Evolutionary conservation across 92 coral and sea anemone genomes (phyloP), one percentile per base, ranked within the genome.

Genomic region (Porites cylindrica): DNA sequence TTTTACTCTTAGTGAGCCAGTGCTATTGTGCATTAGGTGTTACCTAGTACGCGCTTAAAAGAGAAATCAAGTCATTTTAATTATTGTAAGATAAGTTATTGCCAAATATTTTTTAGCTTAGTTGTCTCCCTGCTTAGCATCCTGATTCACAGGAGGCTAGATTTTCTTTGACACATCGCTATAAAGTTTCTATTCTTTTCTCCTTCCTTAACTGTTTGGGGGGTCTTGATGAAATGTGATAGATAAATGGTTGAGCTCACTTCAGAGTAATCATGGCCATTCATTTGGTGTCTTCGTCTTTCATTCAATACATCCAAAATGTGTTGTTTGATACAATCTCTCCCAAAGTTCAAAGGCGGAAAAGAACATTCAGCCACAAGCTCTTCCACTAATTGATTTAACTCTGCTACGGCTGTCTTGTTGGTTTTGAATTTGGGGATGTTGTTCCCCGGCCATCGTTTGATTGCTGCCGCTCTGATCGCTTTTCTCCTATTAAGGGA

Each of bases 361-460:
- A 76, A 85, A 0, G 67, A 75, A 7, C 89, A 85, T 3, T 66
- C 83, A 6, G 47, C 0, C 13, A 51, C 70, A 14, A 85, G 89
- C 3, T 66, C 66, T n/a, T 76, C 52, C 12, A 66, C 76, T 17
- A 76, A 18, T 54, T 54, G 61, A 10, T 86, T 75, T 21, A 86
- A 50, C 24, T 86, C 19, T 11, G 66, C 53, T 14, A 11, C 5
- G 0, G 79, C 20, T 8, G 8, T 51, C 19, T 69, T 86, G 59
- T 43, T 18, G 3, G 16, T 11, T 56, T 86, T 86, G 64, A 78
- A 86, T 7, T 70, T 86, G 4, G 84, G 84, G 0, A 78, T 17
- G 43, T 86, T 51, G n/a, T 86, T 86, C 50, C 89, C 89, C 11
- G 84, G 89, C 56, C 80, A 85, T 13, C 5, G 26, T 17, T 78